Conservation (phyloP, 2,888 invertebrate genomes). For the Polymixis lichenea region DNA sequence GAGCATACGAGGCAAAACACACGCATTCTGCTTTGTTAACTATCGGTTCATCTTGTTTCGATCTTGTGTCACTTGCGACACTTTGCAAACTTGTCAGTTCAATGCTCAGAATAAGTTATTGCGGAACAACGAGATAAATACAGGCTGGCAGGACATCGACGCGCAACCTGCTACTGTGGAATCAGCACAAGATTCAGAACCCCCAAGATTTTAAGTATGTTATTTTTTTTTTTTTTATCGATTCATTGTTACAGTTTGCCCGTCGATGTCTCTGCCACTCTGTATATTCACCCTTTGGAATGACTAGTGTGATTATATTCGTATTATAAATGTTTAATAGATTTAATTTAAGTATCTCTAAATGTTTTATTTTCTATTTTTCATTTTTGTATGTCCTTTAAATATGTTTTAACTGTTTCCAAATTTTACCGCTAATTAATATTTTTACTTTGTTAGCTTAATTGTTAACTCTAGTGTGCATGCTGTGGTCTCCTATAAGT, state of each 20-base stretch:
- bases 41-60: slow-evolving; percentile 19
- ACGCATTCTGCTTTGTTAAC: slow-evolving; percentile 56
- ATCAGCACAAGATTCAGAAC: not conserved
- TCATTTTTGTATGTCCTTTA: too few relatives aligned
- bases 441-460: too few relatives aligned
- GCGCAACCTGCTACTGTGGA: not conserved
- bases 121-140: not conserved
- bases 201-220: not conserved
- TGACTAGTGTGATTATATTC: not conserved
- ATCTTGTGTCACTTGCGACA: not conserved
- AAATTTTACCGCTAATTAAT: too few relatives aligned
- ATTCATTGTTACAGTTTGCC: not conserved
- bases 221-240: too few relatives aligned
- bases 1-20: slow-evolving; percentile 60
- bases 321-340: too few relatives aligned
- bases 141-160: not conserved
- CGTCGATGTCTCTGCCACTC: not conserved
- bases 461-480: too few relatives aligned
- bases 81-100: not conserved
- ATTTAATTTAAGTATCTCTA: too few relatives aligned
- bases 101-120: slow-evolving; percentile 40
- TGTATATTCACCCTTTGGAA: not conserved
- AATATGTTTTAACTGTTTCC: too few relatives aligned
- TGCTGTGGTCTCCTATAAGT: too few relatives aligned
- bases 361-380: too few relatives aligned